phyloP scores from a whole-genome alignment of 2,888 invertebrate genomes.

The Eucera pruinosa region DNA sequence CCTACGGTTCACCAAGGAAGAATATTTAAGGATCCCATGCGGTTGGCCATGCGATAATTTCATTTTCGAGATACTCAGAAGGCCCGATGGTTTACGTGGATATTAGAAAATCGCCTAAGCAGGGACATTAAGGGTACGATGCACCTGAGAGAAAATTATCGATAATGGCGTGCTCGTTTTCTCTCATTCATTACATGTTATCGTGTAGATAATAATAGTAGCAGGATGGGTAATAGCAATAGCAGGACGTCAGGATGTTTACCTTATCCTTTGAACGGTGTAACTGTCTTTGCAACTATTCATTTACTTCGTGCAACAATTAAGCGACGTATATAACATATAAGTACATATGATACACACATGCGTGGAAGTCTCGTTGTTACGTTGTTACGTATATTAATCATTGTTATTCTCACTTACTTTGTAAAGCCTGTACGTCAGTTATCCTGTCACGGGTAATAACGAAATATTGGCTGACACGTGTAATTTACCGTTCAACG shows the following conservation, averaged over 20 bases:
- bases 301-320: conserved; percentile 64
- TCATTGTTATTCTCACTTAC: conserved; percentile 63
- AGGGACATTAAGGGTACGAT: conserved; percentile 69
- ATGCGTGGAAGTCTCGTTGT: conserved; percentile 5
- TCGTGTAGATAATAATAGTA: conserved; percentile 70
- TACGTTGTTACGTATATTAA: conserved; percentile 59
- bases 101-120: conserved; percentile 71
- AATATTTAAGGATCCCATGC: conserved; percentile 15
- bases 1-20: conserved; percentile 11
- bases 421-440: conserved; percentile 21
- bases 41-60: conserved; percentile 47
- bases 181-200: conserved; percentile 73
- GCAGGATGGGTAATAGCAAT: conserved; percentile 64
- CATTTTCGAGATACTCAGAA: conserved; percentile 47
- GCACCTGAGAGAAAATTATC: conserved; percentile 73
- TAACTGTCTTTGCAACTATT: conserved; percentile 45
- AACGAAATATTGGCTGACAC: conserved; percentile 53
- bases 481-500: conserved; percentile 50
- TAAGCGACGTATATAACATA: conserved; percentile 42
- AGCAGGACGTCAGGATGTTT: conserved; percentile 64
- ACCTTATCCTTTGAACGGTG: conserved; percentile 60
- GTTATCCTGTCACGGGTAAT: conserved; percentile 31
- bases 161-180: conserved; percentile 73
- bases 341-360: neutral
- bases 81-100: conserved; percentile 47